phyloP scores from a whole-genome alignment of 2,888 invertebrate genomes.

The Desoria tigrina region DNA sequence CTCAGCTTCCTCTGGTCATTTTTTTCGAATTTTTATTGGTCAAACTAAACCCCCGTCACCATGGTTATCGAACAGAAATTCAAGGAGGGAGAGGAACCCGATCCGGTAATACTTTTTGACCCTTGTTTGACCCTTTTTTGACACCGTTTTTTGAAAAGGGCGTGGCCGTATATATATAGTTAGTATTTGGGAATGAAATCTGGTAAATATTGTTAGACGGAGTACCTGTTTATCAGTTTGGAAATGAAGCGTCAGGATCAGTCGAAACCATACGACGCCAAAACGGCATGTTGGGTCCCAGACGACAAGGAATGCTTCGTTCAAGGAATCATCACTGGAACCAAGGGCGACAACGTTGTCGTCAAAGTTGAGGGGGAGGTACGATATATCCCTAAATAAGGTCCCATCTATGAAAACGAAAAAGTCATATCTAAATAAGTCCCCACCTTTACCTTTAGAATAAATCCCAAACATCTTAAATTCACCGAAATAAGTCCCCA shows the following conservation, averaged over 20 bases:
- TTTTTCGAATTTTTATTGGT: too few relatives aligned
- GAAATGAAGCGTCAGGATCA: constrained; percentile 97
- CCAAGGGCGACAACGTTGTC: constrained; percentile 96
- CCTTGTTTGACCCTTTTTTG: too few relatives aligned
- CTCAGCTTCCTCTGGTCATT: too few relatives aligned
- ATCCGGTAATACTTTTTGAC: constrained; percentile 63
- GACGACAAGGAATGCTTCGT: constrained; percentile 97
- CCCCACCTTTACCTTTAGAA: too few relatives aligned
- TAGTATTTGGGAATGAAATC: too few relatives aligned
- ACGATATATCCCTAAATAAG: not conserved
- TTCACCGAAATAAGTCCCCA: too few relatives aligned
- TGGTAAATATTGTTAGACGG: constrained; percentile 60
- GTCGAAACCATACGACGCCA: constrained; percentile 98
- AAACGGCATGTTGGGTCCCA: constrained; percentile 99
- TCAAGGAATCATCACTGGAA: constrained; percentile 95
- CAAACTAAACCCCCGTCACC: constrained; percentile 25
- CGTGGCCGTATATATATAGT: too few relatives aligned
- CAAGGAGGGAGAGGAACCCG: constrained; percentile 66
- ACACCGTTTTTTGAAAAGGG: too few relatives aligned
- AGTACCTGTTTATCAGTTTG: constrained; percentile 89
- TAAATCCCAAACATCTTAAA: too few relatives aligned
- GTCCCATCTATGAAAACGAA: too few relatives aligned
- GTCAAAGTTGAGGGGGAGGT: constrained; percentile 35
- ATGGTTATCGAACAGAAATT: constrained; percentile 53
- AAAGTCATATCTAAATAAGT: too few relatives aligned